phyloP scores from a whole-genome alignment of 2,888 invertebrate species.

The Antheraea assamensis region DNA sequence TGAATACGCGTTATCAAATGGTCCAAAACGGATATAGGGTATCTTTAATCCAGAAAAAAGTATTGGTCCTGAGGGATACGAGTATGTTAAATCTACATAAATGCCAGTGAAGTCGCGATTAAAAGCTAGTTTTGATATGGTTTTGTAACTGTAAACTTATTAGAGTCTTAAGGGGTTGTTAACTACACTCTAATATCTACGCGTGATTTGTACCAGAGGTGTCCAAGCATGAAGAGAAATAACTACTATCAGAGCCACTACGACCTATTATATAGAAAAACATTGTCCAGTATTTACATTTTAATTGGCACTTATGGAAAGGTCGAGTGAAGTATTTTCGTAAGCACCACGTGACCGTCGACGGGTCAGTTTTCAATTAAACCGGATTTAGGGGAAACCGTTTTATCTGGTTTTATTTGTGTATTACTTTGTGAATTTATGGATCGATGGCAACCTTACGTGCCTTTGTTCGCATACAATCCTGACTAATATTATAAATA shows the following conservation, averaged over 20 bases:
- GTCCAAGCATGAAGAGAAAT: neutral
- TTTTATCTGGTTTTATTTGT: conserved; percentile 2
- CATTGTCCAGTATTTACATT: neutral
- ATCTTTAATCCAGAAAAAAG: too few species aligned
- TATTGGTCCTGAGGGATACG: too few species aligned
- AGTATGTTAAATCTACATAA: too few species aligned
- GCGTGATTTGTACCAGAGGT: neutral
- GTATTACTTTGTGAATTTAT: neutral
- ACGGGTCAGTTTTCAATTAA: neutral
- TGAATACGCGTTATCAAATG: too few species aligned
- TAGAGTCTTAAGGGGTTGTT: too few species aligned
- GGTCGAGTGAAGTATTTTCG: neutral
- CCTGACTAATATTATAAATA: neutral
- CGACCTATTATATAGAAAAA: neutral
- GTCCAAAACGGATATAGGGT: too few species aligned
- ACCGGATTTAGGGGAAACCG: conserved; percentile 5
- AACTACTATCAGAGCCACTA: neutral
- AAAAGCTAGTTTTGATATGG: too few species aligned
- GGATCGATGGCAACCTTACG: too few species aligned
- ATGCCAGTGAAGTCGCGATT: too few species aligned
- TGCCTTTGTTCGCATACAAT: too few species aligned
- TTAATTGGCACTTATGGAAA: conserved; percentile 5
- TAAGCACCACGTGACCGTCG: neutral
- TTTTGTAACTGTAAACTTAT: too few species aligned
- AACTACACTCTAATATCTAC: neutral